Conservation (phyloP, 2,888 invertebrate genomes). For the Morinoia aosen region DNA sequence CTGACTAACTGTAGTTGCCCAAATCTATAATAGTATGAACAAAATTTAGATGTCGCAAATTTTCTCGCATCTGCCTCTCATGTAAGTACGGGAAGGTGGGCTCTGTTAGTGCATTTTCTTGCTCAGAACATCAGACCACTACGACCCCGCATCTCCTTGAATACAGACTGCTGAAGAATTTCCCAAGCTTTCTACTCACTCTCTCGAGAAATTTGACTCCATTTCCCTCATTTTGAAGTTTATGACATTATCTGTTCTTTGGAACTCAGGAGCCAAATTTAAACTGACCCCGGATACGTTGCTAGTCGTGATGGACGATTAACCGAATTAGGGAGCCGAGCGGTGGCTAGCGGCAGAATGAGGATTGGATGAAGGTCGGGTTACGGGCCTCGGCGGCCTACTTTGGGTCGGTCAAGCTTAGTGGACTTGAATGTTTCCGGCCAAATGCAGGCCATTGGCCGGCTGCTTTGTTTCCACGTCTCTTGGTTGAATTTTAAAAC, state of each 20-base stretch:
- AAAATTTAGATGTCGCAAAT: no score
- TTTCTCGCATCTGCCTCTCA: no score
- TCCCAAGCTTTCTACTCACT: background rate
- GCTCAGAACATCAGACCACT: background rate
- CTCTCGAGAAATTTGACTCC: background rate
- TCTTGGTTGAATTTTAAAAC: background rate
- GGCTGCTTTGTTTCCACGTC: background rate
- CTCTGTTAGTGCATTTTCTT: background rate
- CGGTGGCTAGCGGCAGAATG: background rate
- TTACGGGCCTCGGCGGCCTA: background rate
- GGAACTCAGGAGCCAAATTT: background rate
- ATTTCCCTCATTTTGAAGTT: background rate
- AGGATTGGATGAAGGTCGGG: background rate
- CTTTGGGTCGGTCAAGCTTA: background rate
- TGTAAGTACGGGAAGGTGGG: no score
- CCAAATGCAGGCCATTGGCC: background rate
- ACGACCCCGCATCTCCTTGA: background rate
- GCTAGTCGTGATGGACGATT: background rate
- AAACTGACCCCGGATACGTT: background rate
- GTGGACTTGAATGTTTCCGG: background rate
- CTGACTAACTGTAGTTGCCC: no score
- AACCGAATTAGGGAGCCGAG: background rate
- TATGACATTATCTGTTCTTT: background rate
- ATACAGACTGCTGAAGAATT: background rate
- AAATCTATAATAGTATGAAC: no score